Percentiles rank a stretch among this genome's conserved stretches.
These are phyloP conservation scores for Galbula dea DNA, from an alignment of 2,113 vertebrate species.

Conservation along the genomic window DNA sequence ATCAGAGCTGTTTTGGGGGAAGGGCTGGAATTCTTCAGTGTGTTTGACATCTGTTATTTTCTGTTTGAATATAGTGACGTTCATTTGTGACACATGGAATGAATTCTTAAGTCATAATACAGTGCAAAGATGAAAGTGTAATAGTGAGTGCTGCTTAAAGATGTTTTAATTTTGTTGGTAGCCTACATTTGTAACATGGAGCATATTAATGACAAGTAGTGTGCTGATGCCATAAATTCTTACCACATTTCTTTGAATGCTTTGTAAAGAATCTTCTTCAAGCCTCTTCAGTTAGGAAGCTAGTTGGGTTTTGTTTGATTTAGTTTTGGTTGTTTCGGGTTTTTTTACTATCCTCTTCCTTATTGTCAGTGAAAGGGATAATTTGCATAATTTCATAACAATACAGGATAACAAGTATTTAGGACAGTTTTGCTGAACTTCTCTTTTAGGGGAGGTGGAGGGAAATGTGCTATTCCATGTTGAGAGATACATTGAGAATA, in stretches of 20 bases:
- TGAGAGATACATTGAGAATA: neutral
- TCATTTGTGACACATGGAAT: neutral
- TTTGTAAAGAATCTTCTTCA: neutral
- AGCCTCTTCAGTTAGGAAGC: neutral
- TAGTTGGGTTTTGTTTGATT: neutral
- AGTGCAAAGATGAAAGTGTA: slow-evolving; percentile 23
- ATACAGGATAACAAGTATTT: neutral
- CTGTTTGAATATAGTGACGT: neutral
- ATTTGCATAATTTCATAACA: fast-evolving
- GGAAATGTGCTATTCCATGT: neutral
- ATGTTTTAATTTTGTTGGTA: neutral
- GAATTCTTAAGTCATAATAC: slow-evolving; percentile 1
- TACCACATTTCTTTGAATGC: neutral
- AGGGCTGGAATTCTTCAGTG: neutral
- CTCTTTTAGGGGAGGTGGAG: neutral
- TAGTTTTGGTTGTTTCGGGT: neutral
- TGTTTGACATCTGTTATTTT: neutral
- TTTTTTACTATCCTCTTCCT: neutral
- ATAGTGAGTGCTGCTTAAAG: neutral
- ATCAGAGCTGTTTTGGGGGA: neutral
- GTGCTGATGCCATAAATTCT: neutral
- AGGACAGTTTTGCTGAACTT: neutral
- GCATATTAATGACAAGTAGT: neutral
- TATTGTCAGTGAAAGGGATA: neutral
- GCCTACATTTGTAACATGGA: neutral